phyloP scores from a whole-genome alignment of 2,113 vertebrate genomes.

The Eulacestoma nigropectus region DNA sequence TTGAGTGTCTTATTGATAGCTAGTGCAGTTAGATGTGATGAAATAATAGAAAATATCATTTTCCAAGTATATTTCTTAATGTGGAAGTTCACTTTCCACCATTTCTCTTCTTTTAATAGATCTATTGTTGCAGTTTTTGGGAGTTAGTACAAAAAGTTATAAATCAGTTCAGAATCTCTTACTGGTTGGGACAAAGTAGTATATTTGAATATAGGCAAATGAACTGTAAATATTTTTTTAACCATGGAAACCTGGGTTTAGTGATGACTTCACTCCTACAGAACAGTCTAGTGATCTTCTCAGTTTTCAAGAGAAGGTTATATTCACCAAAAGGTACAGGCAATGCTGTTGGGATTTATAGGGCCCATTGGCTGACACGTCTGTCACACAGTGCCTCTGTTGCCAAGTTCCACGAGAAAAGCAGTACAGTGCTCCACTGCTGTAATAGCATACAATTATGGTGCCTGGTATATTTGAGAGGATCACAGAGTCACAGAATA shows the following conservation, averaged over 20 bases:
- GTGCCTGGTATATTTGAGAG: not conserved
- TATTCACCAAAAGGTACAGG: not conserved
- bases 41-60: not conserved
- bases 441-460: not conserved
- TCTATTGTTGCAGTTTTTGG: not conserved
- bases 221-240: not conserved
- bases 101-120: not conserved
- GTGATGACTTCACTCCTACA: not conserved
- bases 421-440: not conserved
- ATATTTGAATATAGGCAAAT: slow-evolving; percentile 12
- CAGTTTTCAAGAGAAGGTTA: not conserved
- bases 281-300: not conserved
- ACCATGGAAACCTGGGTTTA: not conserved
- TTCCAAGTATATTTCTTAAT: not conserved
- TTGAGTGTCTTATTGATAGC: not conserved
- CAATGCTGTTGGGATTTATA: not conserved
- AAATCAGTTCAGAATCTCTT: not conserved
- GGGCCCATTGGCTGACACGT: not conserved
- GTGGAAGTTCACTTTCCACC: not conserved
- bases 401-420: not conserved
- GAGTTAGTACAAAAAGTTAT: not conserved
- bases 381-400: not conserved
- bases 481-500: not conserved
- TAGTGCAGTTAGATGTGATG: not conserved
- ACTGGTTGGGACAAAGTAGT: not conserved